Evolutionary conservation across 2,113 vertebrate species (phyloP).

Genomic region (Forbesichthys agassizii): DNA sequence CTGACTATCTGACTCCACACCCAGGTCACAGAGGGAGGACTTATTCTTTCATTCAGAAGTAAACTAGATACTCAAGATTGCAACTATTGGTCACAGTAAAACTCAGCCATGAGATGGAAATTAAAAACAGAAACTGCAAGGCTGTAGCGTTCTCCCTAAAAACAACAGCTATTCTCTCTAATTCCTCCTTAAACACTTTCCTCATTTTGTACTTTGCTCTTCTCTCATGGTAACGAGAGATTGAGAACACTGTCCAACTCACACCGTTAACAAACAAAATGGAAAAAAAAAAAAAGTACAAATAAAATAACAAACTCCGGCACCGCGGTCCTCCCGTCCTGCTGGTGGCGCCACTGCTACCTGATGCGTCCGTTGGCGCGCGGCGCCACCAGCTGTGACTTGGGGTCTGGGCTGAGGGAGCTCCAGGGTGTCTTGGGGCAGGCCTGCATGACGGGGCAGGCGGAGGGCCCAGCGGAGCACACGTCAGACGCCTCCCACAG

Average conservation of each 20-base stretch:
- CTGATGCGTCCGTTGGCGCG: slow-evolving; percentile 90
- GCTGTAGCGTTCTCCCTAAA: slow-evolving; percentile 55
- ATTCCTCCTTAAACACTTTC: no score
- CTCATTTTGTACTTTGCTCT: slow-evolving; percentile 19
- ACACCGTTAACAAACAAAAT: slow-evolving; percentile 54
- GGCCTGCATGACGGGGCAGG: slow-evolving; percentile 89
- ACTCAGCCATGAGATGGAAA: slow-evolving; percentile 64
- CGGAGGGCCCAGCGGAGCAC: slow-evolving; percentile 80
- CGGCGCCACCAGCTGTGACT: slow-evolving; percentile 86
- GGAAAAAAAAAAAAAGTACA: slow-evolving; percentile 4
- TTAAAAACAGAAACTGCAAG: slow-evolving; percentile 64
- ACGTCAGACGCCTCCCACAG: slow-evolving; percentile 90
- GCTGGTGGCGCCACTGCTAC: slow-evolving; percentile 83
- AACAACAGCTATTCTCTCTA: slow-evolving; percentile 17
- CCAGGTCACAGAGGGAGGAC: slow-evolving; percentile 34
- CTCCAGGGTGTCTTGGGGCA: slow-evolving; percentile 94
- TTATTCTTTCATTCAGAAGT: slow-evolving; percentile 55
- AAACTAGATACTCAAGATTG: slow-evolving; percentile 62
- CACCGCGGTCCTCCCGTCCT: slow-evolving; percentile 63
- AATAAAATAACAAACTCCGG: slow-evolving; percentile 7
- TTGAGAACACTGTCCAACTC: slow-evolving; percentile 12
- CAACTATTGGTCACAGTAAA: slow-evolving; percentile 70
- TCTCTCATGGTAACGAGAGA: slow-evolving; percentile 20
- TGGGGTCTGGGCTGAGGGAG: slow-evolving; percentile 94
- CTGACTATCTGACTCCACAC: slow-evolving; percentile 34